A percentile compares a stretch with the other conserved stretches of the same genome.
These are phyloP conservation scores for Gibbula magus DNA, from an alignment of 2,888 invertebrate species.

Conservation along the genomic window DNA sequence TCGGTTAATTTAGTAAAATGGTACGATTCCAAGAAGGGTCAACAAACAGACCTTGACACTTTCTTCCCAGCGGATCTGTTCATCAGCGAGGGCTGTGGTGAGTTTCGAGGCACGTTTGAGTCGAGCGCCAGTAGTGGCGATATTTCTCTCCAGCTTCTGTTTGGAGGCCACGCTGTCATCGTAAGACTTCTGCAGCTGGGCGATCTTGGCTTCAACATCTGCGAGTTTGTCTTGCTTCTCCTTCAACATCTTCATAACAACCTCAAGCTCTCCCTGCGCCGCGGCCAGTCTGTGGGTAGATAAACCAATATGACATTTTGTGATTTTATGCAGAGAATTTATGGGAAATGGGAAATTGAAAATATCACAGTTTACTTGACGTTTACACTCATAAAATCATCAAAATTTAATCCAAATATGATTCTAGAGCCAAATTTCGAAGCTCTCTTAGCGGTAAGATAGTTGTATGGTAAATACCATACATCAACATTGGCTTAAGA, in stretches of 20 bases:
- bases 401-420: too few relatives aligned
- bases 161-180: constrained; percentile 80
- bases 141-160: constrained; percentile 84
- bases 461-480: too few relatives aligned
- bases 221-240: constrained; percentile 89
- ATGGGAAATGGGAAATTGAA: too few relatives aligned
- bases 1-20: background rate
- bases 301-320: too few relatives aligned
- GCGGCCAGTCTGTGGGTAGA: constrained; percentile 71
- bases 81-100: constrained; percentile 90
- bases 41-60: constrained; percentile 29
- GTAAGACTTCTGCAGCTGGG: constrained; percentile 74
- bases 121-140: constrained; percentile 86
- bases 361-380: too few relatives aligned
- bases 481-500: too few relatives aligned
- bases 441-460: too few relatives aligned
- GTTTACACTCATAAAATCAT: too few relatives aligned
- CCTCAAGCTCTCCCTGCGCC: constrained; percentile 85
- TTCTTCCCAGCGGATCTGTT: constrained; percentile 76
- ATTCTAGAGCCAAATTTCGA: too few relatives aligned
- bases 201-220: constrained; percentile 85
- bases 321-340: too few relatives aligned
- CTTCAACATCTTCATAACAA: constrained; percentile 84
- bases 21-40: background rate
- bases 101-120: constrained; percentile 88